Evolutionary conservation across 2,888 invertebrate species (phyloP), one percentile per base, ranked within the genome.

Genomic region (Drosophila mercatorum): DNA sequence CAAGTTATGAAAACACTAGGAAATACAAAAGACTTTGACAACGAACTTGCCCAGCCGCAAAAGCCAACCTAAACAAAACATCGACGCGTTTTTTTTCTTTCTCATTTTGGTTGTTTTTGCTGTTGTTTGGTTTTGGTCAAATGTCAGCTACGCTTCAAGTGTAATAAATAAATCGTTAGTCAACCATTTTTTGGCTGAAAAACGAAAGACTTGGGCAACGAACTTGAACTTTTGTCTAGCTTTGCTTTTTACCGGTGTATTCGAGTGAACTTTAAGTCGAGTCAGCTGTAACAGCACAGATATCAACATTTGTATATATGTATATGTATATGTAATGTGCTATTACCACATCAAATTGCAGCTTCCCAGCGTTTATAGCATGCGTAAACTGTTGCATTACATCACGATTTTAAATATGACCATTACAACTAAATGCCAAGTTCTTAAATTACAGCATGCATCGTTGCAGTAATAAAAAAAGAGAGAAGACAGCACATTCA

Each of bases 11-110:
- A 80, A 70, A 70, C 65, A 71, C 65, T 56, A 46, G 52, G 59
- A 65, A 76, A 76, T 52, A 65, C 75, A 53, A 78, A 81, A 87
- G 87, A 88, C 85, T 88, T 89, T 89, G 89, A 74, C 86, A 89
- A 84, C 89, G 89, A 86, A 89, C 86, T 86, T 89, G 87, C 77
- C 75, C 52, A 5, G 62, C 53, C 57, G 49, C 52, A 59, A 63
- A 66, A 66, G 68, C 47, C 64, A 57, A 47, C 44, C 53, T 51
- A 71, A 78, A 70, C 59, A 72, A 70, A 72, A 59, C 64, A 71
- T 73, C 72, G 74, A 58, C 59, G 17, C 51, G 36, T n/a, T 38
- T 34, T 53, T 65, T 55, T 64, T 80, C 53, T 49, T 75, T 66
- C 68, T 70, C 65, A 8, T 64, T 53, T 74, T 68, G 12, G 2